Base-by-base conservation (phyloP, 2,113 vertebrate genomes). In the Panurus biarmicus region DNA sequence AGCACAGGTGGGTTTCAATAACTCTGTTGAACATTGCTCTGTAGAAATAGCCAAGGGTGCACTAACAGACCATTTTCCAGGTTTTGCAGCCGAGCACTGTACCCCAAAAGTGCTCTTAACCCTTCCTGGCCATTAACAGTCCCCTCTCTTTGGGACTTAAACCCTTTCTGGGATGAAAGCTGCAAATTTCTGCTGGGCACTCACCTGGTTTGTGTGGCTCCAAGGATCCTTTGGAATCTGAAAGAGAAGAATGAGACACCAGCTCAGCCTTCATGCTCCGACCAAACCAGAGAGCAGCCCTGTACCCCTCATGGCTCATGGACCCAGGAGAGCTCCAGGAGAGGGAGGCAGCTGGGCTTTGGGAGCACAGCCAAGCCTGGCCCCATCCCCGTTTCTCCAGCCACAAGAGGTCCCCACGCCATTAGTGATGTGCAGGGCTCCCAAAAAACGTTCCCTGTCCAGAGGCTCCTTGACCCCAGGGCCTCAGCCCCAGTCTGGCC, bases 191-290 rank as follows among this genome's bases (percentile, higher is more conserved):
- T 33, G 24, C 19, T 19, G 72, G 61, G 47, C 5, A 4, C 86
- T 76, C 18, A 96, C 95, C 93, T 4, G 87, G 95, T 95, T 97
- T 97, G 86, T 95, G 93, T 0, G 96, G 95, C 92, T 97, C 96
- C 93, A 96, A 86, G 33, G 97, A 96, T 77, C 96, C 95, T 92
- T 94, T 97, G 84, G 96, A 94, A 97, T 96, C 96, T 97, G 51
- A 17, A 96, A 96, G 74, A 66, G 33, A 94, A 40, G 51, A 58
- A 22, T 2, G 3, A 81, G 69, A 90, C 62, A 53, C 4, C 23
- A 33, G 79, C 38, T 95, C 62, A 85, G 71, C 29, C 40, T n/a
- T 44, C 18, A 18, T 4, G 22, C 62, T 38, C 61, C 36, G 35
- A 44, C 23, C 11, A 12, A 6, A 3, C 2, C 0, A 7, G 35